Evolutionary conservation across 2,797 vertebrate species (phyloP).

Genomic region (Clangula hyemalis): DNA sequence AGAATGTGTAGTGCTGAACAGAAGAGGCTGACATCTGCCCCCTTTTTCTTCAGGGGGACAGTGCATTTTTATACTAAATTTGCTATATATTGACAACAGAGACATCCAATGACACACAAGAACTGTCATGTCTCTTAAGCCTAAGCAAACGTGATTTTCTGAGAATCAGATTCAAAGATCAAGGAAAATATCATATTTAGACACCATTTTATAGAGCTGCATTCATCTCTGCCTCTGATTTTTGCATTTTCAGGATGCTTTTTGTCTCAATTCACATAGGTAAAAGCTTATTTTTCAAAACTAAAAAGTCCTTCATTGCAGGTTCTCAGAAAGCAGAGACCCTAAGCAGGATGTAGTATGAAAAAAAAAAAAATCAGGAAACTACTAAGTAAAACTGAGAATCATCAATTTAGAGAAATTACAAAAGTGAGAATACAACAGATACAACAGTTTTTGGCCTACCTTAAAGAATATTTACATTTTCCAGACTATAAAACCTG

Average conservation of each 20-base stretch:
- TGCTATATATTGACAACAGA: neutral
- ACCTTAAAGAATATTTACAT: neutral
- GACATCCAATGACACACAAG: neutral
- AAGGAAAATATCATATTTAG: neutral
- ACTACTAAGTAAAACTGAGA: neutral
- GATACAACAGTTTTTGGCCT: neutral
- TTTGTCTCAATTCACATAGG: neutral
- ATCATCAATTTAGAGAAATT: neutral
- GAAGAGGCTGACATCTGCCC: neutral
- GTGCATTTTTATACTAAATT: neutral
- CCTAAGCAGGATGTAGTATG: neutral
- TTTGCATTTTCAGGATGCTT: neutral
- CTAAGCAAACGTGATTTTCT: neutral
- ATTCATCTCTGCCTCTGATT: neutral
- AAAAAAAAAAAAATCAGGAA: neutral
- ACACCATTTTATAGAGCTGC: neutral
- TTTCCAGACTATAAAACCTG: neutral
- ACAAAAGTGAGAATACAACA: neutral
- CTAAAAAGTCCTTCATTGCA: neutral
- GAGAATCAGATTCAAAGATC: neutral
- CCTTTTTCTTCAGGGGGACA: neutral
- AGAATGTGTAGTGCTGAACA: neutral
- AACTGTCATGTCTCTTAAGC: neutral
- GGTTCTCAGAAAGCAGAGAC: neutral
- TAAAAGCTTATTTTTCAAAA: neutral